A percentile compares a stretch with the other conserved stretches of the same genome.
These are phyloP conservation scores for Chlorops oryzae DNA, from an alignment of 1,140 invertebrate species.

Conservation along the genomic window DNA sequence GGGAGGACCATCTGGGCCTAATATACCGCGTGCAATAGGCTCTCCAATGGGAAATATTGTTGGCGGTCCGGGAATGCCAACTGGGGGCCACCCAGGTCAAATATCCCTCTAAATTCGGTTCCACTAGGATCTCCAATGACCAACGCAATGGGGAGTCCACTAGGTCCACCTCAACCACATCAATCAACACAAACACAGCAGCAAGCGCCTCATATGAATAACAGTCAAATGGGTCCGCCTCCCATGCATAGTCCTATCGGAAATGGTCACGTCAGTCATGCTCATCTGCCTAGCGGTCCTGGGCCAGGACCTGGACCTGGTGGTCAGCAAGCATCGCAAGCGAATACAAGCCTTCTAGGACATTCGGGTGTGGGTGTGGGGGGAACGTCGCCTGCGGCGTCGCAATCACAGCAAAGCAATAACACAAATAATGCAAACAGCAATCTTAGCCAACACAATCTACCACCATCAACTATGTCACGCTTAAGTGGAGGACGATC, in stretches of 20 bases:
- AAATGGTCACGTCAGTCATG: conserved; percentile 37
- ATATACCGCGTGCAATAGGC: conserved; percentile 52
- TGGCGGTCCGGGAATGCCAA: conserved; percentile 49
- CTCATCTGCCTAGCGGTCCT: conserved; percentile 36
- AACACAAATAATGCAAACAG: conserved; percentile 13
- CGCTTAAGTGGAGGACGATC: conserved; percentile 36
- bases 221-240: conserved; percentile 44
- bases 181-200: conserved; percentile 39
- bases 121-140: conserved; percentile 67
- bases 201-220: conserved; percentile 43
- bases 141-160: conserved; percentile 65
- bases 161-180: conserved; percentile 54
- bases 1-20: conserved; percentile 53
- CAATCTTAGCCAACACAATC: conserved; percentile 33
- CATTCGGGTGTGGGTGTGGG: conserved; percentile 18
- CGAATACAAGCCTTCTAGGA: conserved; percentile 19
- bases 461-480: conserved; percentile 31
- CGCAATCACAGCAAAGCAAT: conserved; percentile 15
- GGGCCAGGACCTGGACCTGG: conserved; percentile 36
- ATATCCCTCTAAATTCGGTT: conserved; percentile 61
- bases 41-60: conserved; percentile 54
- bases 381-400: conserved; percentile 14
- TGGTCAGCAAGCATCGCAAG: conserved; percentile 9
- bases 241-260: conserved; percentile 43
- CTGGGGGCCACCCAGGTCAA: conserved; percentile 50